A percentile compares a stretch with the other conserved stretches of the same genome.
These are phyloP conservation scores for Lasioglossum calceatum DNA, from an alignment of 2,888 invertebrate genomes.

Conservation along the genomic window DNA sequence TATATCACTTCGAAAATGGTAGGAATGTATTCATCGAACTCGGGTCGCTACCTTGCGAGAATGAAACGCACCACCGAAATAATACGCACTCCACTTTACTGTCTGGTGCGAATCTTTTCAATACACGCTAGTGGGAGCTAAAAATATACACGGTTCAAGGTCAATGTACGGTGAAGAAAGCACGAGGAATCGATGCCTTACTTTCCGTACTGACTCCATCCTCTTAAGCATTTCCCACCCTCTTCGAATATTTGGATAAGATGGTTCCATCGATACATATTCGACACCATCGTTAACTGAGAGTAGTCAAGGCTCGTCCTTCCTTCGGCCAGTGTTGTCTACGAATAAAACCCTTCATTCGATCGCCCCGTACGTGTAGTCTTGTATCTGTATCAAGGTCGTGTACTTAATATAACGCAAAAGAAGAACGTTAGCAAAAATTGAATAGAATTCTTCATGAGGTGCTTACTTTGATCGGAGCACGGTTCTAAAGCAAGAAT, in stretches of 20 bases:
- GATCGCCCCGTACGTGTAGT: not conserved
- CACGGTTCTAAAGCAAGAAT: not conserved
- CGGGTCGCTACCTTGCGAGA: conserved; percentile 30
- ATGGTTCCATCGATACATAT: not conserved
- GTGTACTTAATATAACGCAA: not conserved
- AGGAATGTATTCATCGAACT: conserved; percentile 24
- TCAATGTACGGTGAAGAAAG: not conserved
- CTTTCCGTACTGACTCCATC: not conserved
- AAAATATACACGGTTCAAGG: not conserved
- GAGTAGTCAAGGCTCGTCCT: not conserved
- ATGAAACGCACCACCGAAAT: conserved; percentile 19
- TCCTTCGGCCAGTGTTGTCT: not conserved
- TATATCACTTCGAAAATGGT: conserved; percentile 42
- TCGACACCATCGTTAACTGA: not conserved
- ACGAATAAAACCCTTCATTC: not conserved
- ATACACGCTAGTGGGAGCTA: not conserved
- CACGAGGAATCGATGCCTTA: not conserved
- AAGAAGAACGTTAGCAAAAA: not conserved
- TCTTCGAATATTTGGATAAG: not conserved
- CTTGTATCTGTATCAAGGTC: not conserved
- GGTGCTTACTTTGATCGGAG: not conserved
- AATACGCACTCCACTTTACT: conserved; percentile 13
- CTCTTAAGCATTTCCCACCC: not conserved
- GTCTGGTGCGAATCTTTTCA: conserved; percentile 25
- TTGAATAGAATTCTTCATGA: not conserved